A percentile compares a stretch with the other conserved stretches of the same genome.
Evolutionary conservation across 2,113 vertebrate species (phyloP).

Genomic region (Helogale parvula): DNA sequence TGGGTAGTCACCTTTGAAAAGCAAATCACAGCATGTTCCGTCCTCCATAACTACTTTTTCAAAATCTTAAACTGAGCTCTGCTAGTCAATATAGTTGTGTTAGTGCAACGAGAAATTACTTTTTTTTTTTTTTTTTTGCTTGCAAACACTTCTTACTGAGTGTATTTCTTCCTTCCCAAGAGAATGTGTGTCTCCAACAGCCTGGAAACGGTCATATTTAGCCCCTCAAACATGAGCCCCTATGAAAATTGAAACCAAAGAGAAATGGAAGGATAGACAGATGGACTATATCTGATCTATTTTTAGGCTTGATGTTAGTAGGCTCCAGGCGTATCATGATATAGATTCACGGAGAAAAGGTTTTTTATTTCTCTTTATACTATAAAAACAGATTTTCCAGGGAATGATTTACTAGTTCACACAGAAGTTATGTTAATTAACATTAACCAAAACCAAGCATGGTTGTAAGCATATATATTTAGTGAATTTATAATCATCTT

Average conservation of each 20-base stretch:
- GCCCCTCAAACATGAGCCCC: neutral
- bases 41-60: neutral
- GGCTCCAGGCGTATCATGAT: neutral
- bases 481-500: constrained; percentile 7
- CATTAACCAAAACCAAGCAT: neutral
- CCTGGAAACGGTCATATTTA: neutral
- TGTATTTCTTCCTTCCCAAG: neutral
- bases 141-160: neutral
- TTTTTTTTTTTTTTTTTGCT: neutral
- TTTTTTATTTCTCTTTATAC: neutral
- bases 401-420: neutral
- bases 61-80: neutral
- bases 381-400: neutral
- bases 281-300: neutral
- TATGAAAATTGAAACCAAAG: neutral
- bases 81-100: neutral
- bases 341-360: neutral
- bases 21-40: neutral
- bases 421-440: neutral
- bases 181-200: neutral
- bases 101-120: neutral
- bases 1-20: neutral
- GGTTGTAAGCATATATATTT: neutral
- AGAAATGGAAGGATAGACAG: neutral
- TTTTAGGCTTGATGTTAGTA: neutral